phyloP scores from a whole-genome alignment of 2,113 vertebrate species.

The Tauraco erythrolophus region DNA sequence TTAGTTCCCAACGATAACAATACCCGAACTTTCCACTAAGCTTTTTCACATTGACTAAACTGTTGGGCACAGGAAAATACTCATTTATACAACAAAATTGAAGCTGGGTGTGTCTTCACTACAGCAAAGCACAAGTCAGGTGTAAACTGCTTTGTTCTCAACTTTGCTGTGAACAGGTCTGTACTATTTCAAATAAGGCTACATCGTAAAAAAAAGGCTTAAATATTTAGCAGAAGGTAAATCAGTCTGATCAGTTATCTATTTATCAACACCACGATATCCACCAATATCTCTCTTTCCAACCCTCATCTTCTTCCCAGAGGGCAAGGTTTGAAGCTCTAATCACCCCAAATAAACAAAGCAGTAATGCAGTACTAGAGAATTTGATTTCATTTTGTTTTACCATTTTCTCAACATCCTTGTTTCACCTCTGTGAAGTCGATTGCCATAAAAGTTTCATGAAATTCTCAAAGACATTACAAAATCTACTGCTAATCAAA shows the following conservation, averaged over 20 bases:
- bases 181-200: neutral
- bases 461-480: neutral
- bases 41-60: neutral
- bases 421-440: neutral
- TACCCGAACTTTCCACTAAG: neutral
- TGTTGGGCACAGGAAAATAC: neutral
- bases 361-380: neutral
- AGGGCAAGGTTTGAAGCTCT: neutral
- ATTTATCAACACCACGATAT: neutral
- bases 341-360: neutral
- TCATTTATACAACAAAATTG: neutral
- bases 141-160: neutral
- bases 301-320: neutral
- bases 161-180: neutral
- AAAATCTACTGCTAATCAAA: neutral
- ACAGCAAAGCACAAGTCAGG: neutral
- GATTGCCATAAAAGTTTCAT: neutral
- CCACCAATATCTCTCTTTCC: neutral
- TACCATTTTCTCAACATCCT: neutral
- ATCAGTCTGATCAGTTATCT: neutral
- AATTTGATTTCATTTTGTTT: neutral
- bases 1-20: neutral
- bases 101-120: neutral
- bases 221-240: neutral
- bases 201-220: neutral